Evolutionary conservation across 2,113 vertebrate genomes (phyloP), one percentile per base, ranked within the genome.

Genomic region (Origma solitaria): DNA sequence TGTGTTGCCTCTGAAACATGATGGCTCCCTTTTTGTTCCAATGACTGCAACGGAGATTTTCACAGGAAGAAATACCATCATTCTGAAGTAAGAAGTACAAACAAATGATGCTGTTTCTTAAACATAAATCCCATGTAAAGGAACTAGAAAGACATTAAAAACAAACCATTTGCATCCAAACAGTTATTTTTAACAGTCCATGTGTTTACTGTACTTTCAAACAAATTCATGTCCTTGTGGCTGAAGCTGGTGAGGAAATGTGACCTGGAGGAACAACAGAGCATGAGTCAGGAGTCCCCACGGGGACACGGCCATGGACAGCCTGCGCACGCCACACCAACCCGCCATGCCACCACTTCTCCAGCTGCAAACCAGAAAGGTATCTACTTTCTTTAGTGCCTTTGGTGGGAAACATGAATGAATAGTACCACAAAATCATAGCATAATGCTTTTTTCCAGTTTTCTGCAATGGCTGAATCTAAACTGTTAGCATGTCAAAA

Each of bases 131-230:
- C 27, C 27, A 73, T 0, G 33, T 68, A 89, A 86, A 95, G 49
- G 76, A 96, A 92, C 72, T 78, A 58, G 86, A 95, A 94, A 86
- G 44, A 27, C 35, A 92, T 86, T 80, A 86, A 97, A 94, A 86
- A 50, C 81, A 96, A 96, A 83, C 81, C 37, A 71, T 68, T 90
- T 85, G 75, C 82, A 93, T 95, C 78, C 70, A 94, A 95, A 88
- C 93, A 94, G 53, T 90, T 90, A 91, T 89, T 95, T 95, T 94
- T 76, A 92, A 78, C 89, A 92, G 88, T 20, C 82, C 25, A 15
- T 45, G 40, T 92, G 83, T 96, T 93, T 92, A 93, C 88, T 54
- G 50, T 33, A 15, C 50, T 88, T 81, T 82, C 79, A 97, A 96
- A 96, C 93, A 96, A 78, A 82, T 72, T 45, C 40, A 49, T 79